Conservation (phyloP, 2,888 invertebrate genomes). For the Pilophorus perplexus region DNA sequence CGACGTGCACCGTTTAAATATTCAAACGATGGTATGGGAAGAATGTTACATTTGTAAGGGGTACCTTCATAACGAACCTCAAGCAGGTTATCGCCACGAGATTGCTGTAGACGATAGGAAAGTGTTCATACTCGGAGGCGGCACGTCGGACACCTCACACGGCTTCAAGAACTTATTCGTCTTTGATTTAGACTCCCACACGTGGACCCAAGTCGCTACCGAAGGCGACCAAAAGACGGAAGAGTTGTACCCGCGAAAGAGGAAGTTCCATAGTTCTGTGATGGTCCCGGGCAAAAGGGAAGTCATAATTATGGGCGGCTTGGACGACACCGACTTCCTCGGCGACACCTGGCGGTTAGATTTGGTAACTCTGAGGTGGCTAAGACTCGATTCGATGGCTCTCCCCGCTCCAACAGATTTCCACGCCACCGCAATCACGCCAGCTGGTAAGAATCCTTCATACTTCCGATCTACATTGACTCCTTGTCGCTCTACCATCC, state of each 20-base stretch:
- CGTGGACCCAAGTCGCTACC: slow-evolving; percentile 68
- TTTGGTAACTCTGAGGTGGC: slow-evolving; percentile 72
- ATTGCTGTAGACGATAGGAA: slow-evolving; percentile 71
- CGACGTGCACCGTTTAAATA: slow-evolving; percentile 81
- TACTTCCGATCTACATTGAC: too few relatives aligned
- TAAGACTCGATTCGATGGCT: slow-evolving; percentile 62
- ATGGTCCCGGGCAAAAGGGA: slow-evolving; percentile 61
- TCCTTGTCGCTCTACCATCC: neutral
- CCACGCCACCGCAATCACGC: slow-evolving; percentile 78
- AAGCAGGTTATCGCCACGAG: slow-evolving; percentile 86
- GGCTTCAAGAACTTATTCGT: slow-evolving; percentile 63
- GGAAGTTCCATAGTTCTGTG: slow-evolving; percentile 78
- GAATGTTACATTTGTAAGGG: slow-evolving; percentile 70
- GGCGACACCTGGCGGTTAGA: slow-evolving; percentile 82
- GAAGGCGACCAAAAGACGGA: slow-evolving; percentile 58
- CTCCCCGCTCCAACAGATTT: slow-evolving; percentile 79
- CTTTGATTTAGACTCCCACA: slow-evolving; percentile 66
- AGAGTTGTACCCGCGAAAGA: slow-evolving; percentile 62
- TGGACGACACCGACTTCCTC: slow-evolving; percentile 64
- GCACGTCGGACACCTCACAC: slow-evolving; percentile 72
- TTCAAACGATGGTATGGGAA: slow-evolving; percentile 73
- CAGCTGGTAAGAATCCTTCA: slow-evolving; percentile 57
- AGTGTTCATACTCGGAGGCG: slow-evolving; percentile 88
- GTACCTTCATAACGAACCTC: slow-evolving; percentile 64
- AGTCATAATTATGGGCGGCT: slow-evolving; percentile 79